A percentile compares a stretch with the other conserved stretches of the same genome.
These are phyloP conservation scores for Cariama cristata DNA, from an alignment of 2,113 vertebrate genomes.

Conservation along the genomic window DNA sequence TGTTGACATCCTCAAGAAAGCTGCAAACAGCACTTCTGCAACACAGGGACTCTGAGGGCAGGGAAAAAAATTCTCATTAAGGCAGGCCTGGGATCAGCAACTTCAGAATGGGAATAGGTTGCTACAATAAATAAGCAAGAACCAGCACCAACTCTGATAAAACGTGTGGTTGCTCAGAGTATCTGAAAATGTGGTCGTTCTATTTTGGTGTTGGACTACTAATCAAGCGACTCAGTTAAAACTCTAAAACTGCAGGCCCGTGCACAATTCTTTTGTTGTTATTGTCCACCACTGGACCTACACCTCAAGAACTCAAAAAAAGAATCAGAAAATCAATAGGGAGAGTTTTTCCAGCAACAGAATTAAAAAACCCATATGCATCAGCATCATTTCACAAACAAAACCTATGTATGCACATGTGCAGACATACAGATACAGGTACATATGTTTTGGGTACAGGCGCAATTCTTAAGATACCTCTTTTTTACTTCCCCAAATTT, in stretches of 20 bases:
- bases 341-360: background rate
- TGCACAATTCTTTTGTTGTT: background rate
- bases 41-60: background rate
- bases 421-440: fast-evolving
- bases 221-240: background rate
- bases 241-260: background rate
- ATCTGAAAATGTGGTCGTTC: background rate
- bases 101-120: background rate
- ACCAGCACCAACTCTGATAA: background rate
- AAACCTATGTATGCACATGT: background rate
- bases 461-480: background rate
- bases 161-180: background rate
- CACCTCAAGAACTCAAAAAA: background rate
- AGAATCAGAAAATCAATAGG: background rate
- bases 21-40: slow-evolving; percentile 7
- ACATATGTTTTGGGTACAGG: background rate
- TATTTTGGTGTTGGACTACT: background rate
- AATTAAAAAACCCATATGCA: background rate
- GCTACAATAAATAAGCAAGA: background rate
- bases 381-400: background rate
- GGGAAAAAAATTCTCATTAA: background rate
- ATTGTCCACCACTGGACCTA: background rate
- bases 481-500: background rate
- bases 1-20: background rate
- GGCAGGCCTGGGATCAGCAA: background rate